Percentiles rank a stretch among this genome's conserved stretches.
These are phyloP conservation scores for Pomatorhinus ruficollis DNA, from an alignment of 2,113 vertebrate genomes.

Conservation along the genomic window DNA sequence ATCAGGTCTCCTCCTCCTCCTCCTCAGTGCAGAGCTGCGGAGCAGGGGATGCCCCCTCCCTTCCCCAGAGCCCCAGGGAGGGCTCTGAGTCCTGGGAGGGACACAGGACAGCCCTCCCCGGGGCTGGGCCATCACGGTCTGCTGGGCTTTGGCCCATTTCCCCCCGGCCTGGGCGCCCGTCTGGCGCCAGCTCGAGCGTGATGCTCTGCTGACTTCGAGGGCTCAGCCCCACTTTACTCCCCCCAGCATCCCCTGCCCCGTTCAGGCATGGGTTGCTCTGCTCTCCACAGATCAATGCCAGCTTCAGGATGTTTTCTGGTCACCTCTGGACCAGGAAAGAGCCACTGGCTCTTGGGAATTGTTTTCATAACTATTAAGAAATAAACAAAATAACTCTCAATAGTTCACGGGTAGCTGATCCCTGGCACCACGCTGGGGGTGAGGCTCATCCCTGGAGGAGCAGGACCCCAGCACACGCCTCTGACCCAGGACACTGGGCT, in stretches of 20 bases:
- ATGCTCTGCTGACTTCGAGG: not conserved
- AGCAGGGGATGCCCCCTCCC: not conserved
- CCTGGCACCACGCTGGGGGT: not conserved
- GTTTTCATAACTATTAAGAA: not conserved
- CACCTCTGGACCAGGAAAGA: rapidly evolving
- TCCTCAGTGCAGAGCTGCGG: not conserved
- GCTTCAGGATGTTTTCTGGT: not conserved
- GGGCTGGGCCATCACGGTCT: not conserved
- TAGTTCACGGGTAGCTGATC: not conserved
- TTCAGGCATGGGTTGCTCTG: not conserved
- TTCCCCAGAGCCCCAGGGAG: not conserved
- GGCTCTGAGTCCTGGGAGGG: too few relatives aligned
- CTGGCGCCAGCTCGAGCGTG: not conserved
- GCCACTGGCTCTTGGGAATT: not conserved
- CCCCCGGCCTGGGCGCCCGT: rapidly evolving
- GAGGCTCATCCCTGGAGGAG: not conserved
- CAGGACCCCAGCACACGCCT: rapidly evolving
- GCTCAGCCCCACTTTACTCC: not conserved
- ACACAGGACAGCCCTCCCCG: too few relatives aligned
- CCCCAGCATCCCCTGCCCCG: not conserved
- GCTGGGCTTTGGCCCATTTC: conserved; percentile 3
- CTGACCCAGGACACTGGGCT: not conserved
- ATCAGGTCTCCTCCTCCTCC: not conserved
- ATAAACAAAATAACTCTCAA: not conserved
- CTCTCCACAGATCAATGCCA: not conserved